A percentile compares a stretch with the other conserved stretches of the same genome.
phyloP scores from a whole-genome alignment of 37 sponge, comb jelly and placozoan species.

The Hexactinellida sp. region DNA sequence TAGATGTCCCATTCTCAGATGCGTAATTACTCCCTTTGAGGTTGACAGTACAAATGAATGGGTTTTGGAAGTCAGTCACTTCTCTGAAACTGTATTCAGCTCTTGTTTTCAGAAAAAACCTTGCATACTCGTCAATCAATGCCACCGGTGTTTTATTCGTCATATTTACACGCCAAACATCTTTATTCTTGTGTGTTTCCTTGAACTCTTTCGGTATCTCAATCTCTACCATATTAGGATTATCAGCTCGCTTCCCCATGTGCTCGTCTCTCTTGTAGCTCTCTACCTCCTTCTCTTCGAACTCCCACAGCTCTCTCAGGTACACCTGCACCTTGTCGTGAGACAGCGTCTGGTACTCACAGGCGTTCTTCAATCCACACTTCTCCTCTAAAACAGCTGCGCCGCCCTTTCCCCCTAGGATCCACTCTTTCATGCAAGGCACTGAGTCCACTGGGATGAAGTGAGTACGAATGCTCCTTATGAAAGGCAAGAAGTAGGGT shows the following conservation, averaged over 20 bases:
- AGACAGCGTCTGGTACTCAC: not conserved
- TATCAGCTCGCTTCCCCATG: not conserved
- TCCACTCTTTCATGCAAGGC: slow-evolving; percentile 42
- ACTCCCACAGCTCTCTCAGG: not conserved
- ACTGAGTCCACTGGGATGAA: slow-evolving; percentile 25
- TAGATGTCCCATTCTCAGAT: slow-evolving; percentile 21
- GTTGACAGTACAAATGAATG: slow-evolving; percentile 19
- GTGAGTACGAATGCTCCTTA: slow-evolving; percentile 29
- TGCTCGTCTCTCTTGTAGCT: not conserved
- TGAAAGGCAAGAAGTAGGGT: slow-evolving; percentile 27
- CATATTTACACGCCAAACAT: slow-evolving; percentile 36
- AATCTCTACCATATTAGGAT: not conserved
- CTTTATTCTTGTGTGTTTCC: not conserved
- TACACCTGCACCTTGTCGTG: not conserved
- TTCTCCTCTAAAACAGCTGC: not conserved
- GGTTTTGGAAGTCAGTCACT: not conserved
- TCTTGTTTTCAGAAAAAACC: slow-evolving; percentile 16
- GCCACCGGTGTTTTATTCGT: slow-evolving; percentile 23
- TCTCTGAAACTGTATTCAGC: slow-evolving; percentile 15
- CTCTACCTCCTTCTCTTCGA: not conserved
- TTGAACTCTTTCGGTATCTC: not conserved
- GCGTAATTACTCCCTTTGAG: slow-evolving; percentile 25
- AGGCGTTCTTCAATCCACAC: not conserved
- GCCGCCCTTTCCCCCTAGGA: slow-evolving; percentile 14
- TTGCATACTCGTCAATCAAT: slow-evolving; percentile 33